Conservation (phyloP, 2,888 invertebrate species). For the Caenorhabditis sp. region DNA sequence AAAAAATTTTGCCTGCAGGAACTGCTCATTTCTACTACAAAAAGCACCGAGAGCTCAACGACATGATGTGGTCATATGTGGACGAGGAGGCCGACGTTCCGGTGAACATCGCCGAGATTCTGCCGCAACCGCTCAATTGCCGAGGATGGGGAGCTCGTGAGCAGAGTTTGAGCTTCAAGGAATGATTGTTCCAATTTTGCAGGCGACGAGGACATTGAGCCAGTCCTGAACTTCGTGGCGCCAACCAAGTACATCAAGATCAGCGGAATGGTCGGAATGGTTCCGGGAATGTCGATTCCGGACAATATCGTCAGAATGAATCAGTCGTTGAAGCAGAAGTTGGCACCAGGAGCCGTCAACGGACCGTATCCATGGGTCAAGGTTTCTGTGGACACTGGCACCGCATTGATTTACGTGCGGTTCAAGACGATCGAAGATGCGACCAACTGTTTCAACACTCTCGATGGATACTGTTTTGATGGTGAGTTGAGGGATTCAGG, state of each 20-base stretch:
- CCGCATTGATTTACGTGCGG: slow-evolving; percentile 9
- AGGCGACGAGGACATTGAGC: slow-evolving; percentile 27
- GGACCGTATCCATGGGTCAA: slow-evolving; percentile 21
- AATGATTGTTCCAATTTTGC: neutral
- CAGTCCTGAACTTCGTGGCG: slow-evolving; percentile 25
- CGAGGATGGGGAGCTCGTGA: slow-evolving; percentile 25
- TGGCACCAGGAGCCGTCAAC: slow-evolving; percentile 2
- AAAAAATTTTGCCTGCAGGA: slow-evolving; percentile 16
- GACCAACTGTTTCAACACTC: slow-evolving; percentile 1
- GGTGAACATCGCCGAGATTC: neutral
- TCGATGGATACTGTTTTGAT: slow-evolving; percentile 19
- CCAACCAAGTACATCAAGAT: slow-evolving; percentile 35
- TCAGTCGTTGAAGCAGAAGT: neutral
- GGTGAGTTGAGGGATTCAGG: no score
- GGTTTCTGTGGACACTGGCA: neutral
- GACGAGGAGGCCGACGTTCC: slow-evolving; percentile 14
- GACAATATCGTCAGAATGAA: slow-evolving; percentile 6
- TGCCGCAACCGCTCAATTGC: neutral
- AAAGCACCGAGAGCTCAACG: neutral
- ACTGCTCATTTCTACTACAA: slow-evolving; percentile 6
- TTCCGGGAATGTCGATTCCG: neutral
- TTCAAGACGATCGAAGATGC: slow-evolving; percentile 20
- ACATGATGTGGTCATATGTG: slow-evolving; percentile 24
- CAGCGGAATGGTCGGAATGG: slow-evolving; percentile 28
- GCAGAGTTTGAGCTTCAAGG: neutral